Evolutionary conservation across 2,797 vertebrate species (phyloP), one percentile per base, ranked within the genome.

Genomic region (Acanthurus tractus): DNA sequence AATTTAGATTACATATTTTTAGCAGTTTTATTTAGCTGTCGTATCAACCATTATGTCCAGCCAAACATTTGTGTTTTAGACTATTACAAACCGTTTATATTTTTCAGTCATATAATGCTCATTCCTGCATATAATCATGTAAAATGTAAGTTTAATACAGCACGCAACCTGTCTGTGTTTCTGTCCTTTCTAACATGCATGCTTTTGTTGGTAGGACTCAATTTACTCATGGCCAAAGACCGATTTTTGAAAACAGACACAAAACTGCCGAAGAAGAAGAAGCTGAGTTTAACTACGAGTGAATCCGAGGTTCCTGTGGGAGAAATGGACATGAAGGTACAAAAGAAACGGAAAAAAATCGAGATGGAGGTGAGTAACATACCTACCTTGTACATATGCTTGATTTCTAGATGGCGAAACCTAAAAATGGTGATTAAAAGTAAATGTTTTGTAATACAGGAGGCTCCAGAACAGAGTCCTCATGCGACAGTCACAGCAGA

Each of bases 161-260:
- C 5, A 29, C 23, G 13, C 8, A 38, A 0, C 3, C 1, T 49
- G 17, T 46, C 0, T 44, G 8, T 38, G 0, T 68, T 5, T 11
- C 1, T 49, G 8, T 48, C 44, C 4, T 25, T 36, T 14, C 2
- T 63, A 15, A 76, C 17, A 3, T 62, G 0, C 3, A 17, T 77
- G n/a, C 34, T 70, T 71, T 63, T 63, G 10, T 76, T 67, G 74
- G 18, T 34, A 82, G 80, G 20, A 49, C 4, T 10, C 17, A 67
- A 46, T 42, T 20, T 2, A n/a, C 2, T 72, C 62, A 94, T 95
- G 92, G 84, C 79, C 4, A 93, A 91, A 79, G 76, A 80, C n/a
- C 92, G 87, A 45, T 76, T 73, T 22, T 22, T 53, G 4, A 83
- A 86, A 70, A 17, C 46, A n/a, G 71, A 62, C 6, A 58, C 63